phyloP scores from a whole-genome alignment of 2,113 vertebrate species.

The Oncorhynchus kisutch region DNA sequence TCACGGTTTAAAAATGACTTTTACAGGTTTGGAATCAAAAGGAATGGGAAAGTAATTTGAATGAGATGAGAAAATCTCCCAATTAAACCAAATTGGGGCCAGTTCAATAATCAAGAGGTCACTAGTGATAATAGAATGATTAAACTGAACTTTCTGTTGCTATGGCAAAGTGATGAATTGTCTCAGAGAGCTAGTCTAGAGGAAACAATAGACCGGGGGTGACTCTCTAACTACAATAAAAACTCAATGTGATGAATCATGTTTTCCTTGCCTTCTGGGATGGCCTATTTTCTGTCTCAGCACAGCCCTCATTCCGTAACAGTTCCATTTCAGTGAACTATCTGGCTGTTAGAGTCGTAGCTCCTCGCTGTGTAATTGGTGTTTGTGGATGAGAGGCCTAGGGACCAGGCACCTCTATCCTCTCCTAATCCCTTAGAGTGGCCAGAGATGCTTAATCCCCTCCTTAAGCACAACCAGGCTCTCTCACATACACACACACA shows the following conservation, averaged over 20 bases:
- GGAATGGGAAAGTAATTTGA: conserved; percentile 18
- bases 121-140: conserved; percentile 17
- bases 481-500: not conserved
- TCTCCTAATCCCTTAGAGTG: conserved; percentile 49
- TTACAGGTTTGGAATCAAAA: not conserved
- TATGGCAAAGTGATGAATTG: not conserved
- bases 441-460: conserved; percentile 40
- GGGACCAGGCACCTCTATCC: conserved; percentile 34
- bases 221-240: conserved; percentile 1
- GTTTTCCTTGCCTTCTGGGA: conserved; percentile 16
- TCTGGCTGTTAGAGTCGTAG: conserved; percentile 28
- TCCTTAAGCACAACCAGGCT: conserved; percentile 28
- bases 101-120: conserved; percentile 13
- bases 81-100: conserved; percentile 3
- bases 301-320: conserved; percentile 34
- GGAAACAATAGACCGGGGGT: conserved; percentile 15
- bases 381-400: conserved; percentile 45
- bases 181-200: not conserved
- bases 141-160: conserved; percentile 24
- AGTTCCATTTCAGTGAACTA: conserved; percentile 39
- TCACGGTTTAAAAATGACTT: too few species aligned
- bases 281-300: conserved; percentile 36
- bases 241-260: not conserved
- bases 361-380: conserved; percentile 37
- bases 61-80: conserved; percentile 5